Evolutionary conservation across 2,113 vertebrate species (phyloP).

Genomic region (Mesocricetus auratus): DNA sequence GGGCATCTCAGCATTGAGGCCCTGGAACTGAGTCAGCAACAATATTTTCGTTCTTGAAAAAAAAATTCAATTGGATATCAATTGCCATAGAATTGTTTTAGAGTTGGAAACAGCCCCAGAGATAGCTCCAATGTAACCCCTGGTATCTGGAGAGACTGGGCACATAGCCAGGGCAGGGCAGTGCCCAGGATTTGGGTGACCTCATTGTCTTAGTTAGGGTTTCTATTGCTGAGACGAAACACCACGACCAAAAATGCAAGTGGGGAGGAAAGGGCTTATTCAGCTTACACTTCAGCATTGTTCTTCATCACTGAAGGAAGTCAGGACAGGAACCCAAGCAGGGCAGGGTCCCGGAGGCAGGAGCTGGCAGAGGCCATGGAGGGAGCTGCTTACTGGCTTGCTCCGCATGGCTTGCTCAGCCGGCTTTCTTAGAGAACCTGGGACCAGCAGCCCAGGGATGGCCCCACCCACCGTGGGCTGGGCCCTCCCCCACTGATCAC

Average conservation of each 20-base stretch:
- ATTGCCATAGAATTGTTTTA: neutral
- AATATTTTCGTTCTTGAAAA: constrained; percentile 53
- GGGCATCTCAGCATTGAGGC: neutral
- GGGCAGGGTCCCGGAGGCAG: neutral
- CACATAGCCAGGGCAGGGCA: neutral
- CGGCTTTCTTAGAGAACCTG: neutral
- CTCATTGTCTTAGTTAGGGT: neutral
- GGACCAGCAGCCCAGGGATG: too few relatives aligned
- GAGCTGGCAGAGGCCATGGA: neutral
- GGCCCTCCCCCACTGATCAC: neutral
- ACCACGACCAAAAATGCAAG: neutral
- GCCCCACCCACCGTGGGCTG: neutral
- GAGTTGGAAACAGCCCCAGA: constrained; percentile 1
- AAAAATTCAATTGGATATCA: neutral
- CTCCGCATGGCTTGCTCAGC: neutral
- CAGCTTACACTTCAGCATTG: neutral
- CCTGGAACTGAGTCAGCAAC: neutral
- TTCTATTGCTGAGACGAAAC: neutral
- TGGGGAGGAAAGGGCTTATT: neutral
- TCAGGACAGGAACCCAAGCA: neutral
- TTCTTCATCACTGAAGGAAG: neutral
- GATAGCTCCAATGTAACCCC: neutral
- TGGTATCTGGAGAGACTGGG: neutral
- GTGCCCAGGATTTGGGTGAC: neutral
- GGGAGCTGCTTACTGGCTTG: neutral